Base-by-base conservation (phyloP, 1,140 invertebrate species). In the Camponotus floridanus region DNA sequence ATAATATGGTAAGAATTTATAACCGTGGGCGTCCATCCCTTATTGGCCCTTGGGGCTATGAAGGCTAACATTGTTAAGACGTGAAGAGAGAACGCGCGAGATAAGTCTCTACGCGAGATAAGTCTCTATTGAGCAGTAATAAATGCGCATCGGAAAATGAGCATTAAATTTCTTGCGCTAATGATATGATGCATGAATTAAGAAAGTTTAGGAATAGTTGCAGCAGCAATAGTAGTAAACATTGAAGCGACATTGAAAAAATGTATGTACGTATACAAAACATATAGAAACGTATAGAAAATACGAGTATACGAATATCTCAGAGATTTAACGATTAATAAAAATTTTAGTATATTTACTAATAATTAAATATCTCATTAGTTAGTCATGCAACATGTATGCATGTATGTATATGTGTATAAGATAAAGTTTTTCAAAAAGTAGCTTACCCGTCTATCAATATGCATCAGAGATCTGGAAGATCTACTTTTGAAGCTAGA, bases 1-100 rank as follows among this genome's bases (percentile, higher is more conserved):
- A 76, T 76, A 80, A 80, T 80, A 80, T 80, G 51, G 51, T 9
- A 80, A 80, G 78, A 80, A 80, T 80, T 80, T 80, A 80, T 80
- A 80, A 80, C 51, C 65, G 36, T 80, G 21, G 51, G 78, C 78
- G 33, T 80, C 36, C 36, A 80, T 80, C 21, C 48, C 78, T 80
- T 80, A 80, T 80, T 80, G 65, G 36, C 78, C 78, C 78, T 80
- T 80, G 65, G 51, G 65, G 78, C 78, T 70, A 80, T 80, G 78
- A 70, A 65, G 67, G 51, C 78, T 80, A 80, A 80, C 78, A 70
- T 57, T 70, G 78, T 80, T 80, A 80, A 80, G 51, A 70, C 39
- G 51, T 70, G 70, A 57, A 80, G 78, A 21, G 36, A 80, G 65
- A 70, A 59, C 51, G 45, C 48, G 78, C 51, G 51, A 45, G 42